Conservation (phyloP, 2,888 invertebrate genomes). For the Orthosia gracilis region DNA sequence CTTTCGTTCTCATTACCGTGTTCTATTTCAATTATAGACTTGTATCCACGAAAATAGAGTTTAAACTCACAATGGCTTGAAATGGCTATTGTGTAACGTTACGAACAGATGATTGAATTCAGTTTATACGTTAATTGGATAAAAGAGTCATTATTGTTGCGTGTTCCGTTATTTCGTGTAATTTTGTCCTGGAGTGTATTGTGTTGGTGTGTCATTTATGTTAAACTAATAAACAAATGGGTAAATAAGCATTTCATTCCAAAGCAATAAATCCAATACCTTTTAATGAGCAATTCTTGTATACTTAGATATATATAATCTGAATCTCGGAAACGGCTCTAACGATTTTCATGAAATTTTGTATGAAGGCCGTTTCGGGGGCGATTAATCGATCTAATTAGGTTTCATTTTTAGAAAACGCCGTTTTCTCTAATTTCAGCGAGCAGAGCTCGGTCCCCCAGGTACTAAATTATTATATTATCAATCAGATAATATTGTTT, state of each 20-base stretch:
- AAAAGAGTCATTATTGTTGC: slow-evolving; percentile 71
- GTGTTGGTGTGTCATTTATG: slow-evolving; percentile 20
- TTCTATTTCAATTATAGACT: slow-evolving; percentile 23
- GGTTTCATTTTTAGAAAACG: too few relatives aligned
- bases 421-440: too few relatives aligned
- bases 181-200: slow-evolving; percentile 36
- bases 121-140: slow-evolving; percentile 77
- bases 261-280: too few relatives aligned
- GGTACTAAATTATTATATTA: background rate
- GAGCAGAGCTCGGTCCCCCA: too few relatives aligned
- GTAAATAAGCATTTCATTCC: background rate
- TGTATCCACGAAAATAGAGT: slow-evolving; percentile 34
- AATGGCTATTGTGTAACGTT: slow-evolving; percentile 41
- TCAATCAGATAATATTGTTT: background rate
- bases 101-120: slow-evolving; percentile 68
- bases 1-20: slow-evolving; percentile 79
- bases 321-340: too few relatives aligned
- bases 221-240: slow-evolving; percentile 15
- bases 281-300: too few relatives aligned
- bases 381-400: too few relatives aligned
- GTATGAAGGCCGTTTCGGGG: too few relatives aligned
- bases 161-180: slow-evolving; percentile 58
- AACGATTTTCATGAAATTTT: too few relatives aligned
- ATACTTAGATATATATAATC: too few relatives aligned
- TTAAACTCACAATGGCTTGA: slow-evolving; percentile 26